Conservation (phyloP, 2,113 vertebrate species). For the Psettodes erumei region DNA sequence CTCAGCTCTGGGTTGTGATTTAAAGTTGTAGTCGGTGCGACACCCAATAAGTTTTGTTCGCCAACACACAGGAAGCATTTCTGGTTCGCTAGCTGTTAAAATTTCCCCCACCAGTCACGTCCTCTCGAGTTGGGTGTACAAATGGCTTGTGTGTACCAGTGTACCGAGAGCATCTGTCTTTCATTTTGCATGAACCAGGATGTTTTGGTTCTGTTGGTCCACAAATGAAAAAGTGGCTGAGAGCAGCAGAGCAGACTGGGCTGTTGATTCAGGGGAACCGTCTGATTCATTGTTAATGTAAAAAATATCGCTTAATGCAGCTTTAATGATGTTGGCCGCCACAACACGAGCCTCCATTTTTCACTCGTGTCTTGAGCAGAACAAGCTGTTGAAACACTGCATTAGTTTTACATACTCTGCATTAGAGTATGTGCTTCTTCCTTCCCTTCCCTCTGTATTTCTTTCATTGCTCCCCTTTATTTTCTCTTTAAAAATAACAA, state of each 20-base stretch:
- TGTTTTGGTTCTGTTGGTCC: conserved; percentile 22
- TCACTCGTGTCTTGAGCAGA: conserved; percentile 50
- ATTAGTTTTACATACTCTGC: no score
- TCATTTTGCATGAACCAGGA: conserved; percentile 12
- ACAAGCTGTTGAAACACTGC: conserved; percentile 48
- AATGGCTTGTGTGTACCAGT: conserved; percentile 7
- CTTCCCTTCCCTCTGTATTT: conserved; percentile 21
- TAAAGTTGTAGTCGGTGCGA: background rate
- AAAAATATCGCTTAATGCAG: conserved; percentile 65
- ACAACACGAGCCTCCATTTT: conserved; percentile 60
- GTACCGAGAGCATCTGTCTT: conserved; percentile 3
- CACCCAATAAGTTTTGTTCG: background rate
- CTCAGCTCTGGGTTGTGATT: no score
- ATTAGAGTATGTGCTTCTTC: conserved; percentile 19
- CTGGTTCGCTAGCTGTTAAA: conserved; percentile 6
- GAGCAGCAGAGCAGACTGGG: conserved; percentile 24
- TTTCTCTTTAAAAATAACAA: conserved; percentile 50
- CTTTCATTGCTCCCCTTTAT: conserved; percentile 36
- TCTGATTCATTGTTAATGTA: conserved; percentile 58
- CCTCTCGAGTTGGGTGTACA: background rate
- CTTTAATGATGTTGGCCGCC: conserved; percentile 69
- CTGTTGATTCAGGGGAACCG: conserved; percentile 50
- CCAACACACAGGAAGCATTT: background rate
- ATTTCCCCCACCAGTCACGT: background rate
- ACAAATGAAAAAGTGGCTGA: conserved; percentile 11